Base-by-base conservation (phyloP, 2,797 vertebrate species). In the Neoniphon sammara region DNA sequence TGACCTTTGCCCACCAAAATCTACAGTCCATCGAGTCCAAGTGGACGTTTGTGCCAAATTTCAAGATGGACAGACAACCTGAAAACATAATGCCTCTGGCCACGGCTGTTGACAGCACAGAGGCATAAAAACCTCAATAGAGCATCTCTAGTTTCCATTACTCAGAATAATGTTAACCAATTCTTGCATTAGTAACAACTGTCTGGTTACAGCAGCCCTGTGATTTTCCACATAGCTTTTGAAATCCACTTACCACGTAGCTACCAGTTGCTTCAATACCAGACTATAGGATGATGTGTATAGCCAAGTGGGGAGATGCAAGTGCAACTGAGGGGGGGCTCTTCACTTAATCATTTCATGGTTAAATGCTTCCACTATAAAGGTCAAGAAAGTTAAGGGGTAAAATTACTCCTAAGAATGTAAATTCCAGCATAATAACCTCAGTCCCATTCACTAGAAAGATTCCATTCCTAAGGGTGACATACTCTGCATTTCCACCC, bases 271-370 rank as follows among this genome's bases (percentile, higher is more conserved):
- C 75, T 68, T 46, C 34, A 64, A 55, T 34, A 17, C 30, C 67
- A 73, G 64, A 58, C 77, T 75, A 64, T 11, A 55, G 23, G 18
- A 67, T 77, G 47, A 46, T 73, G 57, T 46, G 55, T 55, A 55
- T 52, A 72, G 46, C 60, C 36, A 54, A n/a, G 42, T 42, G 53
- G 72, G 44, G n/a, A 56, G 58, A 39, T 3, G 3, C 36, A 12
- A 62, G 66, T 44, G 34, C 18, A 58, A 50, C 53, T 30, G 39
- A 15, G 23, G 17, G 20, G 46, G 15, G 53, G 6, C 27, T 20
- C 49, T 44, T 47, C 81, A 79, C 20, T 27, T 77, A 67, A 63
- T 65, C 39, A 73, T 85, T 77, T 86, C 67, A 83, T 69, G 75
- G 72, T 70, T 74, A 83, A 76, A 63, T 55, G 44, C 80, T 78